phyloP scores from a whole-genome alignment of 2,797 vertebrate species.

The Macrochelys suwanniensis region DNA sequence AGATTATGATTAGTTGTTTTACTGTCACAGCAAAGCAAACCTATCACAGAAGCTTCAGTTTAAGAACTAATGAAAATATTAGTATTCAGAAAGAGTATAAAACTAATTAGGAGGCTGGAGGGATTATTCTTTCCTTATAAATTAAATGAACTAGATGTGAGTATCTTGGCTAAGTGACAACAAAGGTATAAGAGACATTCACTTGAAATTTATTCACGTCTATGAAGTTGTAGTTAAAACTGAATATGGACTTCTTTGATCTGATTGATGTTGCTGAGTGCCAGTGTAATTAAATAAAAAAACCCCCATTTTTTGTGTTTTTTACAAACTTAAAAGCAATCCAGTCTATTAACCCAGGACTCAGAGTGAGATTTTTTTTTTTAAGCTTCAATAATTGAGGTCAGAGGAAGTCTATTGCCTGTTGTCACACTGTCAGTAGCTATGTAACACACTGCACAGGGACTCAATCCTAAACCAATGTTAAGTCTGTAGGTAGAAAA shows the following conservation, averaged over 20 bases:
- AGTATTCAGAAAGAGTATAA: not conserved
- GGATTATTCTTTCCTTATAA: not conserved
- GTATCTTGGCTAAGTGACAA: not conserved
- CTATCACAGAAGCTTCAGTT: not conserved
- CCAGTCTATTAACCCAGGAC: not conserved
- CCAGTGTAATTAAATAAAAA: not conserved
- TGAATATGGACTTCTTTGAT: too few relatives aligned
- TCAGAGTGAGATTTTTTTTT: not conserved
- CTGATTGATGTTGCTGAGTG: too few relatives aligned
- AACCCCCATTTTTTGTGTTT: not conserved
- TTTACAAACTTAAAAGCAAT: not conserved
- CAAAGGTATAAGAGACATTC: not conserved
- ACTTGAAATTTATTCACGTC: not conserved
- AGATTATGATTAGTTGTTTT: not conserved
- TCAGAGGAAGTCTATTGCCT: not conserved
- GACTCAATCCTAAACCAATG: not conserved
- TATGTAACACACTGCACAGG: not conserved
- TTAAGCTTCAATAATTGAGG: not conserved
- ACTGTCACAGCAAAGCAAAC: not conserved
- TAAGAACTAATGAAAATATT: not conserved
- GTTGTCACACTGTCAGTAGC: not conserved
- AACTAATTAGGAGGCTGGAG: not conserved
- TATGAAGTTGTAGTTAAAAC: not conserved
- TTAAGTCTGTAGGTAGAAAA: not conserved
- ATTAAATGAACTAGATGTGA: not conserved